Base-by-base conservation (phyloP, 2,797 vertebrate species). In the Eulemur mongoz region DNA sequence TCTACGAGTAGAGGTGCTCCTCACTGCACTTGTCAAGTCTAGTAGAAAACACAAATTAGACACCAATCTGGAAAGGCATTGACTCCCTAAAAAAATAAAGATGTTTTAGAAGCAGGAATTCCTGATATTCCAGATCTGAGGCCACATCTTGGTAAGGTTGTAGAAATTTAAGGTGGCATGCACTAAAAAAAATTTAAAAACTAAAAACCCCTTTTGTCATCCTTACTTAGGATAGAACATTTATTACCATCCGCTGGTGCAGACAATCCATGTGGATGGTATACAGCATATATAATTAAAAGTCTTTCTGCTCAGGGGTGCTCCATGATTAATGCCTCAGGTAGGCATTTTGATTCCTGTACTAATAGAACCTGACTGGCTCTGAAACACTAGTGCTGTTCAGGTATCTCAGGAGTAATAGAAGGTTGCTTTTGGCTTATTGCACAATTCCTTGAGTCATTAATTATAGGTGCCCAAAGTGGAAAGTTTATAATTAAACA, bases 401-500 rank as follows among this genome's bases (percentile, higher is more conserved):
- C 22, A 38, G 95, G 97, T 96, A 98, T 97, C 98, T 98, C 98
- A 59, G 96, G 98, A 98, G 98, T 97, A 98, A 98, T 98, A 97
- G 96, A 98, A 96, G 98, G 97, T 93, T 98, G 97, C 98, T 98
- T 78, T 59, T 95, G 98, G 98, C 98, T 96, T 94, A 96, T 95
- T 98, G 96, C 98, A 69, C 73, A 97, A 97, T 98, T 98, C 98
- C 95, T 98, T 89, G 98, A 98, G 98, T 99, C 98, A 98, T 99
- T 99, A 99, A 99, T 99, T 99, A 98, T 96, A 98, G 97, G 98
- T 98, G 98, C 98, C 98, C 97, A 65, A 95, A 98, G 98, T 98
- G 98, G 98, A 98, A 98, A 98, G 98, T 98, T 98, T 97, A 88
- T 98, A 99, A 99, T 99, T 99, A 99, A 99, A 98, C 98, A 98